Conservation (phyloP, 2,888 invertebrate species). For the Malthinus seriepunctatus region DNA sequence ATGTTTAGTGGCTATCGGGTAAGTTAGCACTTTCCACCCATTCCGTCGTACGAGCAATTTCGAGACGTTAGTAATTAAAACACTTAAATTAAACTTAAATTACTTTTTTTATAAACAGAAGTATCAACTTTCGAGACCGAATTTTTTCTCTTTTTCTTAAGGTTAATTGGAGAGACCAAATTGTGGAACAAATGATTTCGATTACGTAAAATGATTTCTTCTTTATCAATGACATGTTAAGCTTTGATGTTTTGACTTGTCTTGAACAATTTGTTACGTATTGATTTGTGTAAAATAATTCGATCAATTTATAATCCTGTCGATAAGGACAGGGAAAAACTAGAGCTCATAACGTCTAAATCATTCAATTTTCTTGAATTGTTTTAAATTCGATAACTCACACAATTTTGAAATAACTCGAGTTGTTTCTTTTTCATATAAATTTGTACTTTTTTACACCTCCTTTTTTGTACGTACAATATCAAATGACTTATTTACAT, state of each 20-base stretch:
- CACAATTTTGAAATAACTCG: background rate
- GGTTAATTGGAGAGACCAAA: background rate
- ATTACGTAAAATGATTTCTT: background rate
- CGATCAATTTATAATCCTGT: slow-evolving; percentile 1
- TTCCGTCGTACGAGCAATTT: slow-evolving; percentile 30
- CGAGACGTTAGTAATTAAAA: slow-evolving; percentile 33
- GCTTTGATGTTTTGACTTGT: background rate
- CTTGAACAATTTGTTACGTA: slow-evolving; percentile 2
- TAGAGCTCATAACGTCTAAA: background rate
- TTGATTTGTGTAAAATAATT: background rate
- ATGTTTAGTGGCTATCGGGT: slow-evolving; percentile 23
- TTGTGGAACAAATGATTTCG: background rate
- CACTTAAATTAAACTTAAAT: slow-evolving; percentile 4
- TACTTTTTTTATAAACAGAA: slow-evolving; percentile 1
- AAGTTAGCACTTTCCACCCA: slow-evolving; percentile 32
- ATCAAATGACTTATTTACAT: slow-evolving; percentile 18
- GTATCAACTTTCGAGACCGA: background rate
- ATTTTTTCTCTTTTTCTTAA: background rate
- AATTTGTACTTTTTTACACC: background rate
- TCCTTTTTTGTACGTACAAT: background rate
- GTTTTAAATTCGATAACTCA: too few species aligned
- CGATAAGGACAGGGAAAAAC: background rate
- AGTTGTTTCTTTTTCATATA: background rate
- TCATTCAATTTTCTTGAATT: background rate
- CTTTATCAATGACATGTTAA: slow-evolving; percentile 2